Conservation (phyloP, 2,113 vertebrate species). For the Spheniscus mendiculus region DNA sequence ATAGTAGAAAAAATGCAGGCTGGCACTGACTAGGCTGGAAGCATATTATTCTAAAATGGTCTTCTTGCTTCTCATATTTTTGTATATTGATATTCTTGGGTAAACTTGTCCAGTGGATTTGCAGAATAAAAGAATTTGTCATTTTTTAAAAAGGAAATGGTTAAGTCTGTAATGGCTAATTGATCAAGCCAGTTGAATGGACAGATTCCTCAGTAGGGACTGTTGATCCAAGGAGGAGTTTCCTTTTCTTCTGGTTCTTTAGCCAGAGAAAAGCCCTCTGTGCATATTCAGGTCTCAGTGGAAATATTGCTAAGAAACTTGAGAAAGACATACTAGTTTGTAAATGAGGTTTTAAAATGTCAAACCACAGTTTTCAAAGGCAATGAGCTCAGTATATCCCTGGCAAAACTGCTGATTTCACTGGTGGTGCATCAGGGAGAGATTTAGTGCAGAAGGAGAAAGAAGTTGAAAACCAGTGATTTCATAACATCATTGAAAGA, state of each 20-base stretch:
- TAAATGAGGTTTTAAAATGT: conserved; percentile 66
- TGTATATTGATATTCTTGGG: not conserved
- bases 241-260: conserved; percentile 18
- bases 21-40: not conserved
- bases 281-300: not conserved
- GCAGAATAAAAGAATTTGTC: not conserved
- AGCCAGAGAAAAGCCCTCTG: conserved; percentile 1
- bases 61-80: not conserved
- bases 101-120: not conserved
- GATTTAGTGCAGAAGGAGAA: conserved; percentile 6
- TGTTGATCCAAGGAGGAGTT: conserved; percentile 38
- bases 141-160: not conserved
- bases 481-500: conserved; percentile 4
- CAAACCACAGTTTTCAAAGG: conserved; percentile 57
- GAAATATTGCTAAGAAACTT: conserved; percentile 44
- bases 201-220: not conserved
- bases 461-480: conserved; percentile 10
- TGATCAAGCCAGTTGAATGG: conserved; percentile 2
- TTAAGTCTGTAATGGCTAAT: not conserved
- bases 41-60: not conserved
- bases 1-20: not conserved
- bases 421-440: not conserved
- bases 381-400: conserved; percentile 23
- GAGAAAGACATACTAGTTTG: conserved; percentile 38
- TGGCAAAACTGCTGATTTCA: not conserved